Percentiles rank a stretch among this genome's conserved stretches.
phyloP scores from a whole-genome alignment of 1,140 invertebrate genomes.

The Mercenaria mercenaria region DNA sequence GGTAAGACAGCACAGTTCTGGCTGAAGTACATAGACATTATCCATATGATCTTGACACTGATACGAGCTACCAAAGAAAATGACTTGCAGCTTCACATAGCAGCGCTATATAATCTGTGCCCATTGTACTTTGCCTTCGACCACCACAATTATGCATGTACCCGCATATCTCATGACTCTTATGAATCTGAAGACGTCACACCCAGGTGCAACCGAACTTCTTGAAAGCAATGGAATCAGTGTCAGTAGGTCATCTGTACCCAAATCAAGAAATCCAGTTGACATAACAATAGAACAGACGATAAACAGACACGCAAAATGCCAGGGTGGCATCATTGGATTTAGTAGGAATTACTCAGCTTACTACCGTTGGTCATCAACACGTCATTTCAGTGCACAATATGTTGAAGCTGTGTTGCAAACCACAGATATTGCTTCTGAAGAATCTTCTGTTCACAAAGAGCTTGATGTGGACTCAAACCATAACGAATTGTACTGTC shows the following conservation, averaged over 20 bases:
- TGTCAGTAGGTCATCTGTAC: constrained; percentile 8
- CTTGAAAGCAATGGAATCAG: constrained; percentile 2
- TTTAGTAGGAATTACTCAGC: no score
- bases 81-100: constrained; percentile 4
- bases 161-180: constrained; percentile 33
- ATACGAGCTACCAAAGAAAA: constrained; percentile 24
- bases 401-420: constrained; percentile 25
- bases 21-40: constrained; percentile 69
- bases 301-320: constrained; percentile 50
- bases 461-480: neutral
- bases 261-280: neutral
- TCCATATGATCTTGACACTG: constrained; percentile 23
- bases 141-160: constrained; percentile 43
- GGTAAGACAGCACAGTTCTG: constrained; percentile 70
- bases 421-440: constrained; percentile 19
- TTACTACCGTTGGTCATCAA: constrained; percentile 34
- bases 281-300: constrained; percentile 53
- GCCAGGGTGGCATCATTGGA: constrained; percentile 25
- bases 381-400: neutral
- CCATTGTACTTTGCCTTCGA: constrained; percentile 21
- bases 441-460: constrained; percentile 28
- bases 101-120: neutral
- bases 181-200: neutral
- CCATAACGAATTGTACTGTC: neutral
- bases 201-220: constrained; percentile 19